Evolutionary conservation across 1,140 invertebrate species (phyloP), one percentile per base, ranked within the genome.

Genomic region (Brachionus asplanchnoidis): DNA sequence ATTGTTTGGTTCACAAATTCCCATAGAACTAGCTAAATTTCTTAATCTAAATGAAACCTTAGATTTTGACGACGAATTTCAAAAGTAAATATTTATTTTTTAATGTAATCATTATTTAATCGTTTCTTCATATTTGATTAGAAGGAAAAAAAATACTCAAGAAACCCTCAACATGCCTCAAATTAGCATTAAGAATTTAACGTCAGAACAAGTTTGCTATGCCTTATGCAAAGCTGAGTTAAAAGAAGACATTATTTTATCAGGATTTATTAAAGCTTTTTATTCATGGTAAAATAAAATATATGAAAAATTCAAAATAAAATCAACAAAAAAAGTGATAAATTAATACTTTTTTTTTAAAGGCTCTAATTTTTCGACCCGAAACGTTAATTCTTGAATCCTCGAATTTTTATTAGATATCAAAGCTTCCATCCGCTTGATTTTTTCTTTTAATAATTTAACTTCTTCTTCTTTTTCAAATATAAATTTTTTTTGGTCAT

Each of bases 361-460:
- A 9, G 79, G 79, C 32, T 46, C 17, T 65, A 65, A 42, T 65
- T 82, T 82, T 82, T 82, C 79, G 17, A 82, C 17, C 3, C 42
- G 53, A 44, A 44, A 20, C 8, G 17, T 82, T 12, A 82, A 28
- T 26, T 82, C 53, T 46, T 82, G 53, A 20, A 82, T 82, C 26
- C 44, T 60, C 7, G 65, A 26, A 77, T 82, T 82, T 82, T 82
- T 82, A 26, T 60, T 82, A 20, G 20, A 40, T 23, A 82, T 44
- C 12, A 82, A 46, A 20, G 32, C 26, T 65, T 82, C 79, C 79
- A 82, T 82, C 8, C 79, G 32, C 53, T 82, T 82, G n/a, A 82
- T 28, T 82, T 82, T 42, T 20, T 46, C 79, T 66, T 68, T 60
- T 36, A 82, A 36, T 20, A 42, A 1, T 32, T n/a, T 53, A 28